Conservation (phyloP, 2,797 vertebrate genomes). For the Danio tinwini region DNA sequence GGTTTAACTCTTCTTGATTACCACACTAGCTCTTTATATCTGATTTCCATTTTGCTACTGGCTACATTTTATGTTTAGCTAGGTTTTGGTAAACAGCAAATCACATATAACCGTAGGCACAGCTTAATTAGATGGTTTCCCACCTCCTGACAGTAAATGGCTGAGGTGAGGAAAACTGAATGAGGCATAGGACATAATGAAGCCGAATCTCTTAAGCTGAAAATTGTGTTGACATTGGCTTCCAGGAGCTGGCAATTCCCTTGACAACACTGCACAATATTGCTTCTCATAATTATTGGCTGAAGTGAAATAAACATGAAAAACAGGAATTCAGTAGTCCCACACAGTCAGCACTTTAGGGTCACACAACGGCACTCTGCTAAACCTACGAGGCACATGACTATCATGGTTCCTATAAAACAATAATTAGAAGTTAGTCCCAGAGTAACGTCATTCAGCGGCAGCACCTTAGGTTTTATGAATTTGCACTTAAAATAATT, state of each 20-base stretch:
- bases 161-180: conserved; percentile 36
- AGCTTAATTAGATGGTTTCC: conserved; percentile 36
- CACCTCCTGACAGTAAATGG: conserved; percentile 18
- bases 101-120: background rate
- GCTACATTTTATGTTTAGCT: conserved; percentile 13
- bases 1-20: background rate
- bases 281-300: conserved; percentile 38
- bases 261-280: conserved; percentile 18
- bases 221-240: conserved; percentile 21
- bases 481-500: conserved; percentile 60
- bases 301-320: conserved; percentile 21
- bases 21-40: background rate
- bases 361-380: background rate
- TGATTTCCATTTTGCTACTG: background rate
- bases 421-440: conserved; percentile 24
- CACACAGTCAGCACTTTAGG: conserved; percentile 19
- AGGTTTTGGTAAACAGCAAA: conserved; percentile 21
- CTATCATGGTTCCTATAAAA: background rate
- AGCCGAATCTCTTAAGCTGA: background rate
- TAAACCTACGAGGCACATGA: background rate
- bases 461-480: conserved; percentile 46
- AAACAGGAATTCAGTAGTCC: conserved; percentile 17
- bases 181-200: conserved; percentile 31
- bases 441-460: background rate
- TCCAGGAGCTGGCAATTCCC: conserved; percentile 29